These are phyloP conservation scores for Lucilia sericata DNA, from an alignment of 1,140 invertebrate species.

Conservation along the genomic window DNA sequence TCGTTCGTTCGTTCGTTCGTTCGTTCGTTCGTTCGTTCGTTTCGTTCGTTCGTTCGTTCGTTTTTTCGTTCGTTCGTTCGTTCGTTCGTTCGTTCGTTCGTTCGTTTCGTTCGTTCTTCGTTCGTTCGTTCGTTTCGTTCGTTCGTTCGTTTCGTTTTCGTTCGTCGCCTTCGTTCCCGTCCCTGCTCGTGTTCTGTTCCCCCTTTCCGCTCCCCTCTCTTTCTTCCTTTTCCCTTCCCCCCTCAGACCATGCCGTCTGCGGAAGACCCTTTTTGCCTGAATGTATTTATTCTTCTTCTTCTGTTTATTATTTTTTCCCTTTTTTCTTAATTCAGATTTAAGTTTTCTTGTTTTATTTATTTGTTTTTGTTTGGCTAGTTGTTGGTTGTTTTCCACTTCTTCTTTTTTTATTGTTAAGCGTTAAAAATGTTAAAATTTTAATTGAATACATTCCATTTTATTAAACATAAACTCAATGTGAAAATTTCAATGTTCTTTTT, in stretches of 20 bases:
- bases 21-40: too few species aligned
- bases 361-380: neutral
- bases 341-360: neutral
- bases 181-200: too few species aligned
- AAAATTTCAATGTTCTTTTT: neutral
- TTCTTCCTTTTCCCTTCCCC: too few species aligned
- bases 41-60: too few species aligned
- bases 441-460: slow-evolving; percentile 36
- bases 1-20: too few species aligned
- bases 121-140: too few species aligned
- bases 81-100: too few species aligned
- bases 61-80: too few species aligned
- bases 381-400: neutral
- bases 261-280: slow-evolving; percentile 10
- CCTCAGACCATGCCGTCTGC: neutral
- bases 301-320: neutral
- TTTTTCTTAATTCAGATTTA: slow-evolving; percentile 25
- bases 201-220: too few species aligned
- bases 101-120: too few species aligned
- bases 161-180: too few species aligned
- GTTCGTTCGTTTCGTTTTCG: too few species aligned
- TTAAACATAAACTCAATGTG: neutral
- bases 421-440: slow-evolving; percentile 45
- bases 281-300: slow-evolving; percentile 3
- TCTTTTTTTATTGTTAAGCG: slow-evolving; percentile 30